Base-by-base conservation (phyloP, 2,797 vertebrate species). In the Typhlichthys subterraneus region DNA sequence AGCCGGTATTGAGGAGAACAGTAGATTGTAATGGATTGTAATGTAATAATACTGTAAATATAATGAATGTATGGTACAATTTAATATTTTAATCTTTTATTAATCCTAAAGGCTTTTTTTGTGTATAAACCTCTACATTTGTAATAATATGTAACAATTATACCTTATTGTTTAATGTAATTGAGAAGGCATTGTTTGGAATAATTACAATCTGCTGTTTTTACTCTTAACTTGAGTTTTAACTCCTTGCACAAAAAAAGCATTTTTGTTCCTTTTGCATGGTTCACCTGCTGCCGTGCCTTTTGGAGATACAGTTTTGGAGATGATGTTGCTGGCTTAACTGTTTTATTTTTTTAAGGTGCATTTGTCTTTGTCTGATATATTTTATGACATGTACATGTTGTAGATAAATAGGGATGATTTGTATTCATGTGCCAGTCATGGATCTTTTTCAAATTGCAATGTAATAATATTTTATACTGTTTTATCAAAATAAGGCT, bases 391-490 rank as follows among this genome's bases (percentile, higher is more conserved):
- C 77, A 87, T 94, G 90, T 95, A 95, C 92, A 94, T 93, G 91
- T 88, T 94, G 91, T 92, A 94, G 90, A 94, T 80, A 80, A 84
- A 79, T 73, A 88, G 88, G 88, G 84, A 78, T 65, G 72, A 88
- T 93, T 90, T 92, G 90, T 94, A 94, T 90, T 88, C 81, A 90
- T 84, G 92, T 95, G 91, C 91, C 93, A 94, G 90, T 84, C 73
- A 82, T 81, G 85, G 77, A 78, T 90, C 89, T 93, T 91, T 90
- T 87, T 92, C 88, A 91, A 85, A 85, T 81, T 70, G 54, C 77
- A 78, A 73, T 66, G 78, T 73, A 63, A 83, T 63, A 72, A 79
- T 56, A 72, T 92, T 93, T 91, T 93, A 81, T 94, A 93, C 88
- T 77, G 86, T 83, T 89, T 87, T 88, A 87, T 80, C 74, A 65